Percentiles rank a stretch among this genome's conserved stretches.
These are phyloP conservation scores for Conopomorpha cramerella DNA, from an alignment of 1,140 invertebrate species.

Conservation along the genomic window DNA sequence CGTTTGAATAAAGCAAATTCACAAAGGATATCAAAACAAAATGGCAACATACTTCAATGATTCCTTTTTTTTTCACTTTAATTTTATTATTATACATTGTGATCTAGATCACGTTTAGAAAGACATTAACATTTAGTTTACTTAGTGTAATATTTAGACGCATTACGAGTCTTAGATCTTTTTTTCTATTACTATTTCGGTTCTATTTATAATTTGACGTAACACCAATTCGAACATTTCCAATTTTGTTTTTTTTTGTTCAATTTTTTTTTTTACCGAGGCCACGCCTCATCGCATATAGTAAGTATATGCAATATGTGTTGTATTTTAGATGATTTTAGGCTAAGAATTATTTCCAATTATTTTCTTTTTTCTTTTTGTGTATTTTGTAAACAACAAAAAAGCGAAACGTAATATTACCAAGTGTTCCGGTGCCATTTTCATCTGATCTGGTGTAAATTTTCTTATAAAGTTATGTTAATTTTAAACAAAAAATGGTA, in stretches of 20 bases:
- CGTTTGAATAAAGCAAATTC: conserved; percentile 1
- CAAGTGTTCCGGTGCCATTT: conserved; percentile 30
- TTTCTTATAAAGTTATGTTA: too few relatives aligned
- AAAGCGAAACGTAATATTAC: conserved; percentile 36
- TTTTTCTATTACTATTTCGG: conserved; percentile 39
- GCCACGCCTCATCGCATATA: conserved; percentile 11
- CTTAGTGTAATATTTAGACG: conserved; percentile 37
- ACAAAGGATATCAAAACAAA: conserved; percentile 6
- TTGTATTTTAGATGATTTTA: conserved; percentile 23
- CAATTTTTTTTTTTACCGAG: conserved; percentile 21
- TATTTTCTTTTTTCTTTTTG: too few relatives aligned
- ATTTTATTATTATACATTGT: conserved; percentile 18
- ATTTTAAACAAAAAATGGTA: not conserved
- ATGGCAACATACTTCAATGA: conserved; percentile 36
- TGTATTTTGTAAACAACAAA: too few relatives aligned
- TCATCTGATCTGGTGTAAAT: conserved; percentile 11
- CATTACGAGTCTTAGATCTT: conserved; percentile 23
- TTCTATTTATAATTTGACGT: too few relatives aligned
- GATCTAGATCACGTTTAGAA: conserved; percentile 54
- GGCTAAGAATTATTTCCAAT: conserved; percentile 50
- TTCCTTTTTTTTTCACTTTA: conserved; percentile 31
- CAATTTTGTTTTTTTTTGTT: conserved; percentile 25
- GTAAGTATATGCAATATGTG: conserved; percentile 14
- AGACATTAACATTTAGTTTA: conserved; percentile 57
- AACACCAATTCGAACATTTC: conserved; percentile 48